Evolutionary conservation across 2,113 vertebrate species (phyloP), one percentile per base, ranked within the genome.

Genomic region (Osmerus eperlanus): DNA sequence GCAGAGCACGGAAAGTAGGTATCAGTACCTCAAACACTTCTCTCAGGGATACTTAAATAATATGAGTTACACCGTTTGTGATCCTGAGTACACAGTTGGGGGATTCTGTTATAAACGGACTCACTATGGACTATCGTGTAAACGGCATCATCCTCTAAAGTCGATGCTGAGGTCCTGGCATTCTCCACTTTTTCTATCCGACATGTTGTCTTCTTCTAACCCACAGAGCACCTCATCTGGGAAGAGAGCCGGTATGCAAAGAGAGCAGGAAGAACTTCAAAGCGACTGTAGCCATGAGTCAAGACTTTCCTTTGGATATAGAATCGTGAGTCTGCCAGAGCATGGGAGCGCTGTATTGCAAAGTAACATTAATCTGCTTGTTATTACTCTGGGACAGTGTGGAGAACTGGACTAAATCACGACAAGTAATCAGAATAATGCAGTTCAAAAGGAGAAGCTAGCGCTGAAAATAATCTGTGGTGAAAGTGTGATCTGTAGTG

Each of bases 191-290:
- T 36, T 8, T 70, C 19, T 70, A 29, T 36, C 68, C 36, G 21
- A 18, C 23, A 13, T 53, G 2, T 13, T 25, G 2, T 19, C 15
- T 62, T 8, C 23, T 61, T 19, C 16, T 13, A 12, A 47, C 58
- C 51, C 3, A 59, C 81, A 99, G 97, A 92, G 95, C 96, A 63
- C 97, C 97, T 87, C 96, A 99, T 83, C 93, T 99, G 52, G 97
- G 97, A 55, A 92, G 97, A 90, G 97, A 99, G 86, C 92, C 97
- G 68, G 94, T 97, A 61, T 99, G 97, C 89, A 99, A 99, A 88
- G 97, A 99, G 82, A 99, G 94, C 92, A 98, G 98, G 93, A 99
- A 99, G 87, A 97, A 95, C 58, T 99, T 99, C 82, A 99, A 99
- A 92, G 97, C 97, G 74, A 99, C 97, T 0, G 95, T 99, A 88